Evolutionary conservation across 1,140 invertebrate genomes (phyloP).

Genomic region (Trichonephila clavipes): DNA sequence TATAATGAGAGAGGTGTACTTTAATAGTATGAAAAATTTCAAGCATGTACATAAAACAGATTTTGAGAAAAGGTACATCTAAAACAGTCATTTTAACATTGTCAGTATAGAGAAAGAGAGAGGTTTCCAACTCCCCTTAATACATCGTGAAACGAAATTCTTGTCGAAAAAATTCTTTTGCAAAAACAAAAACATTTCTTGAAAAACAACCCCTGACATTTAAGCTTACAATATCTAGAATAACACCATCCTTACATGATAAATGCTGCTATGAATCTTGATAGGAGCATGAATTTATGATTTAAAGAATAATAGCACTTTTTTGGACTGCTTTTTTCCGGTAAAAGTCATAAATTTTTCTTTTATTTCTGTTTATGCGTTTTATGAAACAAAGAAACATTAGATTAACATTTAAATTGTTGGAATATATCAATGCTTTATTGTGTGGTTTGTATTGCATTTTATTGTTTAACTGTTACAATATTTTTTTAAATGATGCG

Average conservation of each 20-base stretch:
- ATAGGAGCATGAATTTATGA: not conserved
- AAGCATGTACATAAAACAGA: no score
- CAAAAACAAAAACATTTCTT: not conserved
- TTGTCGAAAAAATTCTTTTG: no score
- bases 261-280: not conserved
- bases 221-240: not conserved
- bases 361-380: not conserved
- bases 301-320: not conserved
- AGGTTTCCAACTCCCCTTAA: no score
- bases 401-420: constrained; percentile 5
- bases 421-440: not conserved
- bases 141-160: no score
- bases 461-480: not conserved
- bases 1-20: no score
- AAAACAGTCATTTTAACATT: no score
- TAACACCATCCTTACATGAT: not conserved
- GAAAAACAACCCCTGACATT: not conserved
- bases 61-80: no score
- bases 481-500: no score
- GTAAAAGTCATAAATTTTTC: not conserved
- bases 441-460: not conserved
- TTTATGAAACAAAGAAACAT: not conserved
- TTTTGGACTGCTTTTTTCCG: not conserved
- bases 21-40: no score
- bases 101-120: no score